Evolutionary conservation across 1,140 invertebrate species (phyloP), one percentile per base, ranked within the genome.

Genomic region (Protaetia brevitarsis): DNA sequence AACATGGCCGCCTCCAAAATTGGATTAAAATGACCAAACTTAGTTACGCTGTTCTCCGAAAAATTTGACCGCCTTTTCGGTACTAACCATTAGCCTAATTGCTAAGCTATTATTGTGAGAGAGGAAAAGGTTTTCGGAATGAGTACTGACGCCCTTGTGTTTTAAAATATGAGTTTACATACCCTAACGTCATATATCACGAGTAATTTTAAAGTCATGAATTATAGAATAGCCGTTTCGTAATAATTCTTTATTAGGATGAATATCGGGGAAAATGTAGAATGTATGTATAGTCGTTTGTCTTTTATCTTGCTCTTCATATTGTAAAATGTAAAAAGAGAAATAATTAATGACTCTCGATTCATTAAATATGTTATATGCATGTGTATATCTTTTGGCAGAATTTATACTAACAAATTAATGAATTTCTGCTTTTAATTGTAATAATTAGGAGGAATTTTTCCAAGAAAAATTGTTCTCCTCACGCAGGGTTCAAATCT

Each of bases 1-100:
- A 51, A 51, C 41, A 51, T 51, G 41, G 37, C 37, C 37, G 41
- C 41, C 41, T 51, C 19, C 41, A 23, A 51, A 51, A 51, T 51
- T 51, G 41, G 41, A 51, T 51, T 51, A 51, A 51, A 51, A 51
- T 51, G 41, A 51, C 41, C 41, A 51, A 51, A 51, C 16, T 51
- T 19, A 51, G 41, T 51, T 51, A 51, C 26, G 41, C 41, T 51
- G 26, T 26, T 51, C 41, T 51, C 41, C 41, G 41, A 51, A 51
- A 51, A 51, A 51, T 51, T 51, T 51, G 41, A 23, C 41, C 41
- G 41, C 41, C 41, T 51, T 23, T 51, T 51, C 41, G 19, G 41
- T 51, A 51, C 41, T 51, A 51, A 23, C 41, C 41, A 51, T 51
- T 51, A 51, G 41, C 41, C 41, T 51, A 51, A 51, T 51, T 51